These are phyloP conservation scores for Neosalanx taihuensis DNA, from an alignment of 2,797 vertebrate genomes.

Conservation along the genomic window DNA sequence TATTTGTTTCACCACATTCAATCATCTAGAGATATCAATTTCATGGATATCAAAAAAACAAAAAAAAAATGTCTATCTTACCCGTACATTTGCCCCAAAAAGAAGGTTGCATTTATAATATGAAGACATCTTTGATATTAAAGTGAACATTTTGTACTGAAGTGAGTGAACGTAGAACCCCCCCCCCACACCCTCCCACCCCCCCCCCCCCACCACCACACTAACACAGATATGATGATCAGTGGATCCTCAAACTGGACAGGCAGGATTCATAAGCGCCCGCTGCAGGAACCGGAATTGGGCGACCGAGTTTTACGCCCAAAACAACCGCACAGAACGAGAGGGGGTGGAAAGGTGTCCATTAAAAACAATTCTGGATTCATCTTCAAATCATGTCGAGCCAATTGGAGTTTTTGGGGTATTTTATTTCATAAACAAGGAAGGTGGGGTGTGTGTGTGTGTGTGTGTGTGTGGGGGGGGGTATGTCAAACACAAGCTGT, in stretches of 20 bases:
- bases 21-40: conserved; percentile 61
- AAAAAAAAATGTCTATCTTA: conserved; percentile 31
- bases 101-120: conserved; percentile 31
- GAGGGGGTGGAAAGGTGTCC: neutral
- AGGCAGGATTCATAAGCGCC: conserved; percentile 13
- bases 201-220: no score
- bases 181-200: no score
- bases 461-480: conserved; percentile 32
- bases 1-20: conserved; percentile 67
- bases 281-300: conserved; percentile 31
- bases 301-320: conserved; percentile 16
- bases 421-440: neutral
- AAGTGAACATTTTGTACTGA: conserved; percentile 31
- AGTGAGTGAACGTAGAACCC: conserved; percentile 29
- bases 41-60: conserved; percentile 47
- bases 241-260: conserved; percentile 23
- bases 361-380: neutral
- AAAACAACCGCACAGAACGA: neutral
- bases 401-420: neutral
- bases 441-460: neutral
- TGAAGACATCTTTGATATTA: conserved; percentile 32
- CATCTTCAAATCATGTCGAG: neutral
- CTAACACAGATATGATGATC: conserved; percentile 22
- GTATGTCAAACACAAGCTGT: conserved; percentile 57
- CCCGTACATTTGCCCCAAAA: conserved; percentile 45